A percentile compares a stretch with the other conserved stretches of the same genome.
These are phyloP conservation scores for Resseliella maxima DNA, from an alignment of 2,888 invertebrate species.

Conservation along the genomic window DNA sequence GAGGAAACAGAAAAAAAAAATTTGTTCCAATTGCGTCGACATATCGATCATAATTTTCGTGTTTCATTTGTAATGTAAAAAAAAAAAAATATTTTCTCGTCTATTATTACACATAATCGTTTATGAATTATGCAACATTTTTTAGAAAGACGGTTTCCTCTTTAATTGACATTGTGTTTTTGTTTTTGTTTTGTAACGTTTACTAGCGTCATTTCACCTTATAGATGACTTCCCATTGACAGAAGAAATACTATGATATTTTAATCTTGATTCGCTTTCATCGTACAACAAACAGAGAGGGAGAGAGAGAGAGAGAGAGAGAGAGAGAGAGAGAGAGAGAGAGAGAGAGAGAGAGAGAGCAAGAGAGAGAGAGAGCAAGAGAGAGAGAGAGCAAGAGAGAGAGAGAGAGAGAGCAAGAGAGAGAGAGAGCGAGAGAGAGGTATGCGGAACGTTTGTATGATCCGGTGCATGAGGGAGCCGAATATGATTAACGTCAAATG, in stretches of 20 bases:
- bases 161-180: conserved; percentile 1
- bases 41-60: not conserved
- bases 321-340: not conserved
- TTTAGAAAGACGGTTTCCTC: not conserved
- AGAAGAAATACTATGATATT: not conserved
- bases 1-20: no score
- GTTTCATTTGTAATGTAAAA: no score
- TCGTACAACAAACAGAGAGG: not conserved
- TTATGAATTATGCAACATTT: not conserved
- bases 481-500: no score
- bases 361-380: no score
- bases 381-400: not conserved
- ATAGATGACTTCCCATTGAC: not conserved
- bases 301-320: not conserved
- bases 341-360: no score
- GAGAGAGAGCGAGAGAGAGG: no score
- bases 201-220: not conserved
- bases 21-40: no score
- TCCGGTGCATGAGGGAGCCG: no score
- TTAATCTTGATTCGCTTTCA: conserved; percentile 20
- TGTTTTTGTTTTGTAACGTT: no score
- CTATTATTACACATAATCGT: not conserved
- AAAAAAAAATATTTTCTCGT: not conserved
- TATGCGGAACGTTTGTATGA: no score
- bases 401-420: not conserved